These are phyloP conservation scores for Acanthiza pusilla DNA, from an alignment of 2,797 vertebrate species.

Conservation along the genomic window DNA sequence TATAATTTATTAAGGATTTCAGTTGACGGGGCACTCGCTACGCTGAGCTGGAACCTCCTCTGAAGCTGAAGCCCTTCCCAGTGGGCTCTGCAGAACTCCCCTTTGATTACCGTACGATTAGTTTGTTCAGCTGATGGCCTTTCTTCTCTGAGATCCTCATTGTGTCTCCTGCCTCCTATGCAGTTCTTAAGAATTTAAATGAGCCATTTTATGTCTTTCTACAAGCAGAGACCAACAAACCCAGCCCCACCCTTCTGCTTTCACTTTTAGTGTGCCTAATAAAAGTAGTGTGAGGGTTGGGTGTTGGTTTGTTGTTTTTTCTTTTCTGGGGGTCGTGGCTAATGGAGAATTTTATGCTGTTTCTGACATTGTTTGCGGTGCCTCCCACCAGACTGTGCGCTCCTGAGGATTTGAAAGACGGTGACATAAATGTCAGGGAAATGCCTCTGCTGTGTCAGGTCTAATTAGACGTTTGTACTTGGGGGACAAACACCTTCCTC, in stretches of 20 bases:
- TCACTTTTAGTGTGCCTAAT: slow-evolving; percentile 78
- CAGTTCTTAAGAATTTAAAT: slow-evolving; percentile 85
- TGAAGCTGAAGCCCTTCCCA: slow-evolving; percentile 73
- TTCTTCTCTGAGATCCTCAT: slow-evolving; percentile 76
- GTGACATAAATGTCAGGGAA: slow-evolving; percentile 75
- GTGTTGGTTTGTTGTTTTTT: slow-evolving; percentile 33
- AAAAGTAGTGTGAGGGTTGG: slow-evolving; percentile 66
- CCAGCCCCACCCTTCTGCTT: slow-evolving; percentile 73
- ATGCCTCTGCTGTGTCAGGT: slow-evolving; percentile 69
- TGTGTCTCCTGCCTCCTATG: slow-evolving; percentile 76
- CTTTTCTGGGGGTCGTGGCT: slow-evolving; percentile 70
- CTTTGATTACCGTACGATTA: slow-evolving; percentile 82
- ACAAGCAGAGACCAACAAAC: slow-evolving; percentile 80
- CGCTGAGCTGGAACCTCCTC: slow-evolving; percentile 72
- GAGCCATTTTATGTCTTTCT: slow-evolving; percentile 87
- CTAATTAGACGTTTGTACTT: slow-evolving; percentile 73
- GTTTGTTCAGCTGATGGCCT: slow-evolving; percentile 84
- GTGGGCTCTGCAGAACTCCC: slow-evolving; percentile 74
- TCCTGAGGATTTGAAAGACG: slow-evolving; percentile 67
- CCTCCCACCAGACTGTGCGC: slow-evolving; percentile 70
- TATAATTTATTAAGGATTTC: slow-evolving; percentile 59
- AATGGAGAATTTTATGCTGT: slow-evolving; percentile 77
- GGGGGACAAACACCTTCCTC: slow-evolving; percentile 63
- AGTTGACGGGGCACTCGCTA: not conserved
- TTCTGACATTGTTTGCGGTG: slow-evolving; percentile 75